phyloP scores from a whole-genome alignment of 23 tunicate genomes.

The Halocynthia aurantium region DNA sequence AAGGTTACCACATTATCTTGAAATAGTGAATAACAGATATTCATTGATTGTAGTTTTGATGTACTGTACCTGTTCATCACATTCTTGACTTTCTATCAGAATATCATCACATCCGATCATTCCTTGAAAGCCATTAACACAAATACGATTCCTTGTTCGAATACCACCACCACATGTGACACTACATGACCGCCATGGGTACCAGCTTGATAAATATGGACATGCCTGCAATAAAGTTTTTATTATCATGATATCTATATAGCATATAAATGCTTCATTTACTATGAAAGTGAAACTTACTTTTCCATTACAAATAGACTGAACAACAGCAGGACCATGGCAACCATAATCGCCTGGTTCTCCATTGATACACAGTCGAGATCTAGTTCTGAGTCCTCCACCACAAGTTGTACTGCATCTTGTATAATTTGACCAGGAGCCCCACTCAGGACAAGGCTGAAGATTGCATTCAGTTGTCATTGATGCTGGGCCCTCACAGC shows the following conservation, averaged over 20 bases:
- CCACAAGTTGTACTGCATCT: slow-evolving; percentile 18
- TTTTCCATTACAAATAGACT: not conserved
- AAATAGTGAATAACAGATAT: too few relatives aligned
- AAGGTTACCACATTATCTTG: too few relatives aligned
- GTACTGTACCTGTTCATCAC: slow-evolving; percentile 5
- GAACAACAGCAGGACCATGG: not conserved
- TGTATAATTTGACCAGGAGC: slow-evolving; percentile 22
- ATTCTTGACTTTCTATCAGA: not conserved
- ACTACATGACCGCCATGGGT: slow-evolving; percentile 16
- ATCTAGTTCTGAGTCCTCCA: not conserved
- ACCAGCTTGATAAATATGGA: slow-evolving; percentile 20
- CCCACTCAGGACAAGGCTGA: slow-evolving; percentile 13
- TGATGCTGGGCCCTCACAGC: slow-evolving; percentile 29
- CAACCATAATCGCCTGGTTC: slow-evolving; percentile 17
- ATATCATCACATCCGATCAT: too few relatives aligned
- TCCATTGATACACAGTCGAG: slow-evolving; percentile 1
- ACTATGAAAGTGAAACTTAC: too few relatives aligned
- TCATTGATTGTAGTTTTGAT: too few relatives aligned
- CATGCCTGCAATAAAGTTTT: not conserved
- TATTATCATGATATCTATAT: too few relatives aligned
- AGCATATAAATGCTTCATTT: too few relatives aligned
- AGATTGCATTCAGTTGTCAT: slow-evolving; percentile 9
- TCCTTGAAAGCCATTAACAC: not conserved
- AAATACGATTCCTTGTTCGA: not conserved
- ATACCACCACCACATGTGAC: slow-evolving; percentile 24